Evolutionary conservation across 2,113 vertebrate genomes (phyloP).

Genomic region (Scomber japonicus): DNA sequence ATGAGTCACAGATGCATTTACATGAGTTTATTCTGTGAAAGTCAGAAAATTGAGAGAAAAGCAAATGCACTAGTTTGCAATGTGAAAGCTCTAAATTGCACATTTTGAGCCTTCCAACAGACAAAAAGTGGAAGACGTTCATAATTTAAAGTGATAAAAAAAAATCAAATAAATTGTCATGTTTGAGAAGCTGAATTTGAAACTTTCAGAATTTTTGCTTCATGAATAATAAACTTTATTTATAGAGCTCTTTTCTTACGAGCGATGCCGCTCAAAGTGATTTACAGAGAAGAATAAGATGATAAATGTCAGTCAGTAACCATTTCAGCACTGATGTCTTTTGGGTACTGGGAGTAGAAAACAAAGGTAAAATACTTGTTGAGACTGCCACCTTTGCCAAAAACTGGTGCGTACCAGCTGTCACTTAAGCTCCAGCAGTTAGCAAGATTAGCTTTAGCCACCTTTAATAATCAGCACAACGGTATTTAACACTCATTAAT

Average conservation of each 20-base stretch:
- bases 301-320: not conserved
- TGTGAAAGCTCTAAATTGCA: not conserved
- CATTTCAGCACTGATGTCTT: not conserved
- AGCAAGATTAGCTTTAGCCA: slow-evolving; percentile 1
- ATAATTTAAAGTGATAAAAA: too few species aligned
- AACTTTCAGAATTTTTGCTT: too few species aligned
- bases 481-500: not conserved
- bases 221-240: too few species aligned
- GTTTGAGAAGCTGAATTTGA: too few species aligned
- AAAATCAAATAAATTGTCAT: too few species aligned
- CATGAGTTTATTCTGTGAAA: too few species aligned
- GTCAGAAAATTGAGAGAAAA: not conserved
- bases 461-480: not conserved
- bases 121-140: not conserved
- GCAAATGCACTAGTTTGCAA: not conserved
- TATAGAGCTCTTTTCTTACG: too few species aligned
- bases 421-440: slow-evolving; percentile 1
- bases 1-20: too few species aligned
- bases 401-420: not conserved
- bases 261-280: too few species aligned
- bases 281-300: too few species aligned
- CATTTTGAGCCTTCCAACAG: not conserved
- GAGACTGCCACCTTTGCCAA: not conserved
- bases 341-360: not conserved
- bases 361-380: not conserved